Conservation (phyloP, 2,888 invertebrate genomes). For the Formica aserva region DNA sequence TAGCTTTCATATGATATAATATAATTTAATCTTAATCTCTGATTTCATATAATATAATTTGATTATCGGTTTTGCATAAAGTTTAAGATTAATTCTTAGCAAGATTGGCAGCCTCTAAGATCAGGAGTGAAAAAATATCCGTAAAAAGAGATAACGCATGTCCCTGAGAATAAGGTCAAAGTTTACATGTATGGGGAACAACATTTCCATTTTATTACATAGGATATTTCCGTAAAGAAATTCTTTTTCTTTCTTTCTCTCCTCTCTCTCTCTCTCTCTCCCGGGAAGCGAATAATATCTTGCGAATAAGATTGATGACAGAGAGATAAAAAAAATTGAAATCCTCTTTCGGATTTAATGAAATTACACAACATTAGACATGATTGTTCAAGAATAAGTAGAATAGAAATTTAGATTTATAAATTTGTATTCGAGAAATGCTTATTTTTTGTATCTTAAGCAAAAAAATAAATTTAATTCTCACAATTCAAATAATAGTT, state of each 20-base stretch:
- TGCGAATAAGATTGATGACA: not conserved
- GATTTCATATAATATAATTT: not conserved
- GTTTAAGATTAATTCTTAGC: constrained; percentile 14
- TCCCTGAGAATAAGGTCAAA: constrained; percentile 56
- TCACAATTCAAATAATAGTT: not conserved
- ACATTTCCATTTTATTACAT: not conserved
- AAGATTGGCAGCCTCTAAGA: constrained; percentile 28
- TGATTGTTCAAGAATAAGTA: not conserved
- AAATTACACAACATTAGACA: not conserved
- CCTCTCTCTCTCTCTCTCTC: too few species aligned
- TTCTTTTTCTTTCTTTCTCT: not conserved
- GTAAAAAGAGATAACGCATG: constrained; percentile 24
- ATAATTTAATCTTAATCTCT: too few species aligned
- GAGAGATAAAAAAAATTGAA: not conserved
- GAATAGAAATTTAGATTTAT: not conserved
- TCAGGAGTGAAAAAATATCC: constrained; percentile 50
- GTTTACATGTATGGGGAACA: constrained; percentile 39
- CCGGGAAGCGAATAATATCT: not conserved
- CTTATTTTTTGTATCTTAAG: not conserved
- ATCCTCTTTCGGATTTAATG: not conserved
- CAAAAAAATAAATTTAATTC: not conserved
- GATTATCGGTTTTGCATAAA: constrained; percentile 7
- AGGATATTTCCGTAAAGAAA: constrained; percentile 7
- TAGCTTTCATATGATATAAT: constrained; percentile 5
- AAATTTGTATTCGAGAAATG: constrained; percentile 7